Percentiles rank a stretch among this genome's conserved stretches.
Conservation (phyloP, 2,888 invertebrate species). For the Ochlodes sylvanus region DNA sequence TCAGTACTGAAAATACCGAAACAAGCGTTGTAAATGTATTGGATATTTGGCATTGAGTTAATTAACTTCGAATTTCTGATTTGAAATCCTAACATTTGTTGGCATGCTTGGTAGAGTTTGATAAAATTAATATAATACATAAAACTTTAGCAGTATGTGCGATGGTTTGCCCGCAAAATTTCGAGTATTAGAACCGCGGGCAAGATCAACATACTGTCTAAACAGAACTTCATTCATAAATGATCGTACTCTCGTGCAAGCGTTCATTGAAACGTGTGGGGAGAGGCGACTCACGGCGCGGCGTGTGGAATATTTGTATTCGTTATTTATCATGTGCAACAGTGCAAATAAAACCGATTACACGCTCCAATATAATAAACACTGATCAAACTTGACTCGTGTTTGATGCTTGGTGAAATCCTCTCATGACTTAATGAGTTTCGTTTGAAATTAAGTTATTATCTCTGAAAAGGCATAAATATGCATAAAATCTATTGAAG, state of each 20-base stretch:
- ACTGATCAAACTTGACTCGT: slow-evolving; percentile 23
- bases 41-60: too few species aligned
- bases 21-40: too few species aligned
- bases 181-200: not conserved
- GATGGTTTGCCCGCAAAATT: not conserved
- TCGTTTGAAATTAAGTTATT: too few species aligned
- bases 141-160: not conserved
- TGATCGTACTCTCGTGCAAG: slow-evolving; percentile 30
- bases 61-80: too few species aligned
- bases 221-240: slow-evolving; percentile 44
- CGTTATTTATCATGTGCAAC: slow-evolving; percentile 38
- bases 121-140: slow-evolving; percentile 13
- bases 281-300: slow-evolving; percentile 29
- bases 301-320: slow-evolving; percentile 39
- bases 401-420: slow-evolving; percentile 8
- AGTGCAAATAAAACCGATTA: slow-evolving; percentile 39
- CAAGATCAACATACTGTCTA: slow-evolving; percentile 26
- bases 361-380: slow-evolving; percentile 38
- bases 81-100: too few species aligned
- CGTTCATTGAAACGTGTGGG: slow-evolving; percentile 38
- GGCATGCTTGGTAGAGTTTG: not conserved
- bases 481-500: too few species aligned
- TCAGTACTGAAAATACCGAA: too few species aligned
- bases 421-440: not conserved
- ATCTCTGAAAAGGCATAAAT: too few species aligned